Percentiles rank a stretch among this genome's conserved stretches.
Evolutionary conservation across 2,113 vertebrate species (phyloP).

Genomic region (Antechinus stuartii): DNA sequence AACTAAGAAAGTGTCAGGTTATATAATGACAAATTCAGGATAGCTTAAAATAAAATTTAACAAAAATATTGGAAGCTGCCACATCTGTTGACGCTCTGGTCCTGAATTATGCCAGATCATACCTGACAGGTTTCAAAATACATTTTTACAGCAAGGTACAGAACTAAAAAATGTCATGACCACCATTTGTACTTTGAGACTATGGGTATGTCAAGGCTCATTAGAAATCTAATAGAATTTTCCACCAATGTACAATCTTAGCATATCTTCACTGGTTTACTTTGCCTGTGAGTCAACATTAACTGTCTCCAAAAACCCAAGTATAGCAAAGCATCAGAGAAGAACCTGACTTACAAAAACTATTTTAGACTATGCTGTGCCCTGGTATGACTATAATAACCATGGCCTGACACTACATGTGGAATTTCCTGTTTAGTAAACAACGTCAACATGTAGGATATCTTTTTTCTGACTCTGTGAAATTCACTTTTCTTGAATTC

Average conservation of each 20-base stretch:
- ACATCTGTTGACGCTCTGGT: background rate
- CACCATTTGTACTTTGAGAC: conserved; percentile 33
- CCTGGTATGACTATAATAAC: conserved; percentile 55
- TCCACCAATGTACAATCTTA: conserved; percentile 53
- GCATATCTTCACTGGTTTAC: background rate
- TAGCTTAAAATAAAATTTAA: conserved; percentile 44
- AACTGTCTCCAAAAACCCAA: conserved; percentile 59
- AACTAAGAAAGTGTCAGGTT: background rate
- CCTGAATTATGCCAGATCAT: conserved; percentile 41
- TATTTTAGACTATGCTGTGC: conserved; percentile 66
- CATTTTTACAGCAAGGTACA: conserved; percentile 23
- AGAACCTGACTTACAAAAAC: conserved; percentile 51
- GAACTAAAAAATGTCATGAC: conserved; percentile 44
- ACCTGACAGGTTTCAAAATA: conserved; percentile 64
- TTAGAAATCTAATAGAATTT: conserved; percentile 67
- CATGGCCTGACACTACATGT: conserved; percentile 18
- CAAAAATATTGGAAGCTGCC: conserved; percentile 3
- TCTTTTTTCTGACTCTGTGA: background rate
- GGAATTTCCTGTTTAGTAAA: conserved; percentile 65
- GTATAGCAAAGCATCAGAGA: conserved; percentile 45
- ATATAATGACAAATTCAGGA: conserved; percentile 21
- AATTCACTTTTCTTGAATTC: background rate
- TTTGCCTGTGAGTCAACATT: conserved; percentile 21
- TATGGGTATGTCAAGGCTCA: conserved; percentile 48
- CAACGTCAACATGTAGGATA: conserved; percentile 27